Percentiles rank a stretch among this genome's conserved stretches.
Conservation (phyloP, 2,888 invertebrate genomes). For the Salticus scenicus region DNA sequence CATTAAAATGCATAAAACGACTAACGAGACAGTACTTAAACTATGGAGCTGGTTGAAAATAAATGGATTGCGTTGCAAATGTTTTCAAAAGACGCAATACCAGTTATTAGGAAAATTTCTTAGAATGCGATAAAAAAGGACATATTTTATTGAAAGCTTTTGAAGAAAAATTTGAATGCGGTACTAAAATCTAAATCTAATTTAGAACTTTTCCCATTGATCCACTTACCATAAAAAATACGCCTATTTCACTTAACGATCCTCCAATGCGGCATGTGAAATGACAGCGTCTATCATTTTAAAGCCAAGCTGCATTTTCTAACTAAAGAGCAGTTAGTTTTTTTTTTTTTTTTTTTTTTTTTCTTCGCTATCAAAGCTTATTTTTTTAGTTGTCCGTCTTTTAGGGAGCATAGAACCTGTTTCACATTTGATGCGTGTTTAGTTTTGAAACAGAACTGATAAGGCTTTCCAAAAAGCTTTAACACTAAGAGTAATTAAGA, state of each 20-base stretch:
- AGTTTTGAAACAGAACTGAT: constrained; percentile 38
- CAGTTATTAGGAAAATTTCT: too few relatives aligned
- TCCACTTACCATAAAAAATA: constrained; percentile 3
- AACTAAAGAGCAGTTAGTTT: constrained; percentile 41
- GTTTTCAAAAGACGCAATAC: too few relatives aligned
- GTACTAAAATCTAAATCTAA: too few relatives aligned
- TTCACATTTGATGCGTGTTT: constrained; percentile 52
- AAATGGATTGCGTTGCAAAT: too few relatives aligned
- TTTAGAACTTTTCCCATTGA: background rate
- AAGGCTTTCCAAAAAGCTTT: constrained; percentile 47
- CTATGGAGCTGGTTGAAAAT: too few relatives aligned
- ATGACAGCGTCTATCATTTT: constrained; percentile 58
- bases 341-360: constrained; percentile 12
- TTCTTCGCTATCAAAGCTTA: too few relatives aligned
- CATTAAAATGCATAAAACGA: too few relatives aligned
- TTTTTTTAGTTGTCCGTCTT: background rate
- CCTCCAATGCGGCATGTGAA: constrained; percentile 36
- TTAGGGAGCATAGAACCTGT: constrained; percentile 39
- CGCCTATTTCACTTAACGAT: constrained; percentile 48
- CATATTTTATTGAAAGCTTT: too few relatives aligned
- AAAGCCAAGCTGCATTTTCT: constrained; percentile 29
- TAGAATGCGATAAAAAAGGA: too few relatives aligned
- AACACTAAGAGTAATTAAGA: constrained; percentile 56
- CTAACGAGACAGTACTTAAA: too few relatives aligned
- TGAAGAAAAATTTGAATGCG: too few relatives aligned